phyloP scores from a whole-genome alignment of 2,888 invertebrate genomes.

The Acleris holmiana region DNA sequence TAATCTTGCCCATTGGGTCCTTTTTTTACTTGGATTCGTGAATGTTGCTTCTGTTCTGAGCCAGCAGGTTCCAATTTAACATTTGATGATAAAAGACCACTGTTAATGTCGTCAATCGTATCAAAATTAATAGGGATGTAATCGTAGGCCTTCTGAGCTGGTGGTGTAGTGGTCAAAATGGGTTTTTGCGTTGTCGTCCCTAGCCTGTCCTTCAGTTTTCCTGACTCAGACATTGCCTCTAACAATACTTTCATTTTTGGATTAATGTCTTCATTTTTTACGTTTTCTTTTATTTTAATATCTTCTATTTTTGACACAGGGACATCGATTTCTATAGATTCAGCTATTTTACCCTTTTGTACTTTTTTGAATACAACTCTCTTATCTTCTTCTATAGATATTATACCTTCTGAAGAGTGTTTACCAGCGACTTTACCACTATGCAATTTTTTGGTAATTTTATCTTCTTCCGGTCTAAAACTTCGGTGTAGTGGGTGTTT shows the following conservation, averaged over 20 bases:
- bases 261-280: slow-evolving; percentile 75
- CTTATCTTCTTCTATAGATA: slow-evolving; percentile 79
- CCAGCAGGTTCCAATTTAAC: slow-evolving; percentile 86
- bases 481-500: slow-evolving; percentile 70
- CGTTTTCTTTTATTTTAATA: slow-evolving; percentile 78
- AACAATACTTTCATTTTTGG: slow-evolving; percentile 73
- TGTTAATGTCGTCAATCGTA: slow-evolving; percentile 79
- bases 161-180: slow-evolving; percentile 80
- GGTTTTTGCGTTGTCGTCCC: slow-evolving; percentile 83
- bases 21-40: slow-evolving; percentile 92
- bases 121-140: slow-evolving; percentile 80
- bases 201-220: slow-evolving; percentile 67
- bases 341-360: slow-evolving; percentile 67
- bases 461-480: slow-evolving; percentile 74
- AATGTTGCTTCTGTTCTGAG: slow-evolving; percentile 88
- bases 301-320: slow-evolving; percentile 78
- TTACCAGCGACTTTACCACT: slow-evolving; percentile 63
- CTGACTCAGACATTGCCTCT: slow-evolving; percentile 79
- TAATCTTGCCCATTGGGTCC: slow-evolving; percentile 96
- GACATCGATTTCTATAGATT: slow-evolving; percentile 76
- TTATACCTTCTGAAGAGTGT: slow-evolving; percentile 72
- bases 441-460: slow-evolving; percentile 68
- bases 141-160: slow-evolving; percentile 67
- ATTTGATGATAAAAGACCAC: slow-evolving; percentile 76
- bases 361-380: slow-evolving; percentile 65